Percentiles rank a stretch among this genome's conserved stretches.
These are phyloP conservation scores for Hypercompe scribonia DNA, from an alignment of 2,888 invertebrate genomes.

Conservation along the genomic window DNA sequence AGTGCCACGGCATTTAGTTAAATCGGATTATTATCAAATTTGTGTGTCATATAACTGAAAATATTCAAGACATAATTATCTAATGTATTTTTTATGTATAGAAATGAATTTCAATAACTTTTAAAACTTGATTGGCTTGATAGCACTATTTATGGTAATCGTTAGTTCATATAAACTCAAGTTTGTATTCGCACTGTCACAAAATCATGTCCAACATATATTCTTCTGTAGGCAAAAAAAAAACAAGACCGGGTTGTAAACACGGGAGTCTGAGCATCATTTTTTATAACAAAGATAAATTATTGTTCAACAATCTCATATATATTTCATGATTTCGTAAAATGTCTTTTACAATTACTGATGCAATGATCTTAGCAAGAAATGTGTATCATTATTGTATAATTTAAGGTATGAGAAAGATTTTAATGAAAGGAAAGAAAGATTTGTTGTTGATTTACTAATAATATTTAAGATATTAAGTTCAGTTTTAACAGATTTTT, in stretches of 20 bases:
- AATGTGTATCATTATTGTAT: constrained; percentile 15
- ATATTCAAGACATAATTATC: too few relatives aligned
- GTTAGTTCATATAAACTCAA: neutral
- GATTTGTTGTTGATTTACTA: neutral
- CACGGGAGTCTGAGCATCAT: constrained; percentile 24
- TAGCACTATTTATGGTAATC: too few relatives aligned
- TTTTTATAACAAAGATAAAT: constrained; percentile 46
- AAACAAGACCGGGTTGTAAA: constrained; percentile 29
- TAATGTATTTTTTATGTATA: too few relatives aligned
- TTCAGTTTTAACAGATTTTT: too few relatives aligned
- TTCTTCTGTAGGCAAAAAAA: constrained; percentile 2
- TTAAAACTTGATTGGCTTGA: too few relatives aligned
- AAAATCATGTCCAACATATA: constrained; percentile 8
- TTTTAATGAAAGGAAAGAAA: neutral
- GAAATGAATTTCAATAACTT: too few relatives aligned
- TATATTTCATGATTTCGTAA: constrained; percentile 44
- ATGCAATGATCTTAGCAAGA: constrained; percentile 29
- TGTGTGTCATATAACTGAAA: too few relatives aligned
- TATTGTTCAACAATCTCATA: constrained; percentile 46
- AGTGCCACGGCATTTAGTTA: too few relatives aligned
- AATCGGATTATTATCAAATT: too few relatives aligned
- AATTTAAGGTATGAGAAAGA: constrained; percentile 13
- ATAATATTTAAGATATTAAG: neutral
- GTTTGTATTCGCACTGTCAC: neutral
- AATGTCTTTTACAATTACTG: constrained; percentile 42